A percentile compares a stretch with the other conserved stretches of the same genome.
Evolutionary conservation across 2,797 vertebrate genomes (phyloP).

Genomic region (Arrhamphus sclerolepis): DNA sequence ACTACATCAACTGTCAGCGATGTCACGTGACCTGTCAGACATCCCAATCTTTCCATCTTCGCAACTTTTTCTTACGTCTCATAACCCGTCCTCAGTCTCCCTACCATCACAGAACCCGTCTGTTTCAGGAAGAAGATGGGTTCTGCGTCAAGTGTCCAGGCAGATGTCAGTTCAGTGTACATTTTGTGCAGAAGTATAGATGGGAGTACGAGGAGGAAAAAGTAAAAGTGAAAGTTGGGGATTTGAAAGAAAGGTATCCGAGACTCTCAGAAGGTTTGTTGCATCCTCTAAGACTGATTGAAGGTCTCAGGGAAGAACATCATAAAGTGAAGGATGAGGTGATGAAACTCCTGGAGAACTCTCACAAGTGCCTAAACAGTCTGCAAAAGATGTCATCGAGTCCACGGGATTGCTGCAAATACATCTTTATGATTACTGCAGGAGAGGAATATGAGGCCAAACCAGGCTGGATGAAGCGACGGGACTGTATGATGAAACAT

Average conservation of each 20-base stretch:
- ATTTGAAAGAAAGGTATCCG: slow-evolving; percentile 52
- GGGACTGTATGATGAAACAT: no score
- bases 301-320: slow-evolving; percentile 50
- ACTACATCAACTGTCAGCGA: slow-evolving; percentile 47
- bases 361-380: slow-evolving; percentile 37
- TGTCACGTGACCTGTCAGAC: slow-evolving; percentile 64
- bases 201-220: slow-evolving; percentile 48
- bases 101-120: no score
- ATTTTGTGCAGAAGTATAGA: slow-evolving; percentile 52
- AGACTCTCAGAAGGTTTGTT: slow-evolving; percentile 21
- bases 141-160: slow-evolving; percentile 54
- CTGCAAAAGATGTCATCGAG: slow-evolving; percentile 68
- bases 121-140: slow-evolving; percentile 7
- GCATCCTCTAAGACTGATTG: slow-evolving; percentile 36
- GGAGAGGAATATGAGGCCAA: slow-evolving; percentile 56
- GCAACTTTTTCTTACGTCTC: no score
- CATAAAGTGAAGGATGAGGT: slow-evolving; percentile 18
- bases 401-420: slow-evolving; percentile 59
- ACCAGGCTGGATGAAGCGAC: background rate
- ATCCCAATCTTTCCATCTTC: no score
- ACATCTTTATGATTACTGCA: slow-evolving; percentile 67
- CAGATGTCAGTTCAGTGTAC: slow-evolving; percentile 50
- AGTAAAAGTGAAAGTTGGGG: slow-evolving; percentile 46
- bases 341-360: slow-evolving; percentile 37
- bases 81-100: no score